A percentile compares a stretch with the other conserved stretches of the same genome.
These are phyloP conservation scores for Drosophila oshimai DNA, from an alignment of 1,140 invertebrate species.

Conservation along the genomic window DNA sequence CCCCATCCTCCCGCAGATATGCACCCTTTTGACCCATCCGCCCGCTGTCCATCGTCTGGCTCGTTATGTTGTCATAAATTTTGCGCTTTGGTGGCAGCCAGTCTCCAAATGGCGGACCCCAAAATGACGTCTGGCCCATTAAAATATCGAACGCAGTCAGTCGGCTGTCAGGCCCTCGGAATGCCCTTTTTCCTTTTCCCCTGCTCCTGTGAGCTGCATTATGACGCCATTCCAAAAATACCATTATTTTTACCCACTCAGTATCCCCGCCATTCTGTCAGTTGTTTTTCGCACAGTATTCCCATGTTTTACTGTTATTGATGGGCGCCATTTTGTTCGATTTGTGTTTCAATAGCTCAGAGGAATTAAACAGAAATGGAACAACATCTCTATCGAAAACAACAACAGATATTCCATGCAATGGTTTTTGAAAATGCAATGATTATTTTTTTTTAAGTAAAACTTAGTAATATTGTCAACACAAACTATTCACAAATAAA, in stretches of 20 bases:
- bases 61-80: constrained; percentile 80
- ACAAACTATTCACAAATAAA: too few species aligned
- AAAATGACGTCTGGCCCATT: constrained; percentile 78
- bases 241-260: constrained; percentile 35
- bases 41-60: constrained; percentile 43
- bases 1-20: not conserved
- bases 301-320: constrained; percentile 53
- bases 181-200: not conserved
- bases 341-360: constrained; percentile 10
- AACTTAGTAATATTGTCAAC: too few species aligned
- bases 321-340: constrained; percentile 60
- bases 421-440: not conserved
- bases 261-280: constrained; percentile 16
- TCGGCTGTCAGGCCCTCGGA: constrained; percentile 30
- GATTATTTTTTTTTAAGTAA: too few species aligned
- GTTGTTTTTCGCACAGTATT: constrained; percentile 30
- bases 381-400: too few species aligned
- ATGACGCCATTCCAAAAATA: constrained; percentile 60
- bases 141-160: constrained; percentile 66
- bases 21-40: not conserved
- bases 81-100: constrained; percentile 68
- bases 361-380: not conserved
- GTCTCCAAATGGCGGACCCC: constrained; percentile 52
- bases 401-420: not conserved
- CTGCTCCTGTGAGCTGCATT: constrained; percentile 35